Evolutionary conservation across 2,797 vertebrate genomes (phyloP), one percentile per base, ranked within the genome.

Genomic region (Enteromius viviparus): DNA sequence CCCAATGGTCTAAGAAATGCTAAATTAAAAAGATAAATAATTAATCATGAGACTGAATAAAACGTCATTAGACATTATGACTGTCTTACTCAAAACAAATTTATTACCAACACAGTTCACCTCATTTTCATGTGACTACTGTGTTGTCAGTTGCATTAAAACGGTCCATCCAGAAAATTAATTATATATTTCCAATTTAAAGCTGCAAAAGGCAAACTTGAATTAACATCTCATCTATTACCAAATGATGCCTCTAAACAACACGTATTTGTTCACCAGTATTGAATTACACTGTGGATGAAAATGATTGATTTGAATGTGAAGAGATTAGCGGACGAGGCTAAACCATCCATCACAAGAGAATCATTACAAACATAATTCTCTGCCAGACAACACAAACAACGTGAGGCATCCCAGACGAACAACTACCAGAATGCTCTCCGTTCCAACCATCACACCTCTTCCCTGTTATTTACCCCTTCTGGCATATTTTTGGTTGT

Each of bases 271-370:
- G 78, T 86, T 87, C 74, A 87, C 78, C 71, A 78, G 71, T 77
- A 86, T 65, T 90, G 83, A 90, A 90, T 87, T 89, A 89, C 83
- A 85, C 68, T 85, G 71, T 76, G 78, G 76, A 88, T 81, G 68
- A 70, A 62, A 47, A 58, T 77, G 29, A 89, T 85, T 88, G 85
- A 89, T 91, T 85, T 74, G 78, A 62, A 77, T 79, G 83, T 78
- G 66, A 81, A 84, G 21, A 81, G 85, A 91, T 87, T 82, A 85
- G 76, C 69, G 23, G 62, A 81, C 49, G 32, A 76, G 76, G 84
- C 76, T 85, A 70, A 85, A 78, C 80, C 76, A 87, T 87, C 69
- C 68, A 69, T 87, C 81, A 83, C 60, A 84, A 14, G 84, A 82
- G 45, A 82, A 85, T 85, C 29, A 60, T 70, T 89, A 45, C 42